Evolutionary conservation across 2,888 invertebrate genomes (phyloP), one percentile per base, ranked within the genome.

Genomic region (Halocaridina rubra): DNA sequence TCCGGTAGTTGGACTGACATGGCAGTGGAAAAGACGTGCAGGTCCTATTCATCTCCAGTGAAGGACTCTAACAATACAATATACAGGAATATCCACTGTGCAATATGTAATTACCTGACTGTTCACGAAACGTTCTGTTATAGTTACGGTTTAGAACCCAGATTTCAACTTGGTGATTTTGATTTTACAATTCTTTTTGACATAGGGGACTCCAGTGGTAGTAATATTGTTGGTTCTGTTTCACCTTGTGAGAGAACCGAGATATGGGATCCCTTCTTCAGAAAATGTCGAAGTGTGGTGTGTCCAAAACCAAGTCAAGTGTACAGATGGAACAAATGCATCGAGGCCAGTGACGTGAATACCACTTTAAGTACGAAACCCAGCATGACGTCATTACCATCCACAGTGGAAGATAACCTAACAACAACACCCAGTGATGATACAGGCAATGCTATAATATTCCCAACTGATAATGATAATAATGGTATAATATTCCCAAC

Each of bases 41-140:
- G 90, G 80, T 91, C 91, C 32, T 92, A 92, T 89, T 92, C 91
- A 4, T 90, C 91, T 2, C 89, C 90, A 29, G 91, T 91, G 8
- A 92, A 91, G 33, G 67, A 82, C 78, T 89, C 89, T n/a, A 88
- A 89, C 8, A 89, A 89, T n/a, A 89, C n/a, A n/a, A n/a, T 90
- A 4, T 92, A 91, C 89, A 89, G 91, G 79, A 92, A 92, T 88
- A 90, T 90, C 0, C 92, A 92, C 87, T 92, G 92, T 89, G 92
- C 92, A 27, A 89, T 91, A 53, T 92, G 92, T 89, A 92, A 92
- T 89, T 89, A 90, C 57, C 90, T 91, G n/a, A 89, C 90, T 16
- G 89, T 90, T 3, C 91, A 91, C 29, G 89, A 90, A 27, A 85
- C 90, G 30, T 7, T 24, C n/a, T 39, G 57, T 75, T 4, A 7